phyloP scores from a whole-genome alignment of 2,113 vertebrate species.

The Irena cyanogastra region DNA sequence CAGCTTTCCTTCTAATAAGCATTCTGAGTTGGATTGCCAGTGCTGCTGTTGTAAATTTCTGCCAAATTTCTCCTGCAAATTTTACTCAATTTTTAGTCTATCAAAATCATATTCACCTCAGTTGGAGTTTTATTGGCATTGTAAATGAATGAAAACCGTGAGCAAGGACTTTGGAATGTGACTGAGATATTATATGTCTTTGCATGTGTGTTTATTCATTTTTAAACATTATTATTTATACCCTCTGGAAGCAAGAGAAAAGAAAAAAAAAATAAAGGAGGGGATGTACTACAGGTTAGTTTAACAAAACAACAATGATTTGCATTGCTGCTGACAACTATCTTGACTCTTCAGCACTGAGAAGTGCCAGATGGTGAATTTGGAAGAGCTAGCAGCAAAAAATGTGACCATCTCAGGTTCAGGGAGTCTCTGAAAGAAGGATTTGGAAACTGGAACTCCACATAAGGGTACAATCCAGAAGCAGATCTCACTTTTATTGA shows the following conservation, averaged over 20 bases:
- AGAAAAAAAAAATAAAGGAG: not conserved
- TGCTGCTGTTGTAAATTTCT: not conserved
- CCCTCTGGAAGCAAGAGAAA: conserved; percentile 11
- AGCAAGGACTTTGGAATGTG: conserved; percentile 49
- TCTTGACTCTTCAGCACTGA: conserved; percentile 67
- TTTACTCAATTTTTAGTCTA: not conserved
- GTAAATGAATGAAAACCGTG: conserved; percentile 38
- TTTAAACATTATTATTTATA: conserved; percentile 57
- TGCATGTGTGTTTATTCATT: conserved; percentile 38
- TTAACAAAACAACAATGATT: conserved; percentile 64
- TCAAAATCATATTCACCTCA: not conserved
- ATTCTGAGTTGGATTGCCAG: not conserved
- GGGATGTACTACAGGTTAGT: conserved; percentile 20
- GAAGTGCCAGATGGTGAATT: conserved; percentile 74
- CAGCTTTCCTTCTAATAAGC: not conserved
- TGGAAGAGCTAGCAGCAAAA: conserved; percentile 70
- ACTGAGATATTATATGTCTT: conserved; percentile 40
- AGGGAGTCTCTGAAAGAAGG: conserved; percentile 61
- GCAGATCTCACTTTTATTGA: conserved; percentile 8
- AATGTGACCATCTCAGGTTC: conserved; percentile 61
- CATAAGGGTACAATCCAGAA: conserved; percentile 53
- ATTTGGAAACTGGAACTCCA: conserved; percentile 67
- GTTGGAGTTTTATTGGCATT: not conserved
- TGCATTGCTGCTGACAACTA: conserved; percentile 74
- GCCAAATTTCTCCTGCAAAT: not conserved